These are phyloP conservation scores for Megaleporinus macrocephalus DNA, from an alignment of 2,113 vertebrate species.

Conservation along the genomic window DNA sequence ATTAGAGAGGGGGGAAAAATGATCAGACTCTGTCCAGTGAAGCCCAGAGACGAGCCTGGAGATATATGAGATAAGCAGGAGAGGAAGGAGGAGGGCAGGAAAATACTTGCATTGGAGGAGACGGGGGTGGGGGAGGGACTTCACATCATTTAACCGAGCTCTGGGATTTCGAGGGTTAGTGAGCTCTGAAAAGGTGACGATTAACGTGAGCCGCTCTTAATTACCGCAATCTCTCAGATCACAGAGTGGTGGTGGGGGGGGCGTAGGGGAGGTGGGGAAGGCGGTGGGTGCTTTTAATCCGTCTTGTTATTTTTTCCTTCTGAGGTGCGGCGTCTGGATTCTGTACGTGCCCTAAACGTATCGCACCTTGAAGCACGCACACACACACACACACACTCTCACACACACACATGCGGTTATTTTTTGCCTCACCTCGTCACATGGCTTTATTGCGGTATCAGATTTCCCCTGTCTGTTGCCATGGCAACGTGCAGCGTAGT, in stretches of 20 bases:
- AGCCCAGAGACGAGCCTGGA: neutral
- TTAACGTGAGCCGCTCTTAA: constrained; percentile 34
- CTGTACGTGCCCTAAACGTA: constrained; percentile 68
- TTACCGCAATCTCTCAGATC: constrained; percentile 1
- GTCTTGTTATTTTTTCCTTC: constrained; percentile 23
- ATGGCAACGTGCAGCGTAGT: constrained; percentile 47
- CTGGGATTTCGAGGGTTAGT: constrained; percentile 30
- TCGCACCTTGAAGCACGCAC: constrained; percentile 1
- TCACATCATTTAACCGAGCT: constrained; percentile 29
- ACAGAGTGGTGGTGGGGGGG: no score
- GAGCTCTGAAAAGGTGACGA: constrained; percentile 43
- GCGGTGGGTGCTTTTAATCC: neutral
- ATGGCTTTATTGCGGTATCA: constrained; percentile 47
- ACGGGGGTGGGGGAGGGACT: neutral
- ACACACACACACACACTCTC: constrained; percentile 1
- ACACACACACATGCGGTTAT: constrained; percentile 38
- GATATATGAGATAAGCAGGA: constrained; percentile 10
- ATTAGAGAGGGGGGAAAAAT: neutral
- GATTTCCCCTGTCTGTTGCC: constrained; percentile 48
- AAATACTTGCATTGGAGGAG: neutral
- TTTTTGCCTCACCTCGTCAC: constrained; percentile 30
- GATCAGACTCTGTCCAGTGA: neutral
- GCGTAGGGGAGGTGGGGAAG: no score
- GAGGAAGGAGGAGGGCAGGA: neutral
- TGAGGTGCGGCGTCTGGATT: constrained; percentile 43